phyloP scores from a whole-genome alignment of 2,797 vertebrate species.

The Catharus ustulatus region DNA sequence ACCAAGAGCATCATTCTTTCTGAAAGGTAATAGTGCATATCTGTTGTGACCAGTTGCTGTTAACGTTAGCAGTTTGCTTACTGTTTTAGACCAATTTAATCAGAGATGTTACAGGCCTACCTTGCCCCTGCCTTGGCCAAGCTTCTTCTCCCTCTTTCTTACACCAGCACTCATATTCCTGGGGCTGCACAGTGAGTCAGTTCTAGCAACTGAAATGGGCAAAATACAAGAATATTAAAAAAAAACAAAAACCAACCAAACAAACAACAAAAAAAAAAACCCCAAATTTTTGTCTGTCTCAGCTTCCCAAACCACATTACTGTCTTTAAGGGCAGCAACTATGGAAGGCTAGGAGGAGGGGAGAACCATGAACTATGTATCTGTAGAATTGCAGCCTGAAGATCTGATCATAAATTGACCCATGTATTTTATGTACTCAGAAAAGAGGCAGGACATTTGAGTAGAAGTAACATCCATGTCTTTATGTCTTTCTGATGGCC shows the following conservation, averaged over 20 bases:
- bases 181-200: neutral
- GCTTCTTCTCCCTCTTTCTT: neutral
- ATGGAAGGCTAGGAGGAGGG: neutral
- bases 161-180: neutral
- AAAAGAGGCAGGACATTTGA: neutral
- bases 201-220: neutral
- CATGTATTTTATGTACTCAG: neutral
- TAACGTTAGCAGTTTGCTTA: neutral
- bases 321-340: neutral
- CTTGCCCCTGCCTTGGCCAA: neutral
- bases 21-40: neutral
- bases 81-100: neutral
- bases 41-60: neutral
- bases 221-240: neutral
- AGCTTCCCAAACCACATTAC: neutral
- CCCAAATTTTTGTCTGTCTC: neutral
- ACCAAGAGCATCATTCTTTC: neutral
- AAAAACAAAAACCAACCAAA: no score
- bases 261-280: no score
- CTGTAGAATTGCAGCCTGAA: neutral
- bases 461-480: neutral
- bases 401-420: neutral
- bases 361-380: neutral
- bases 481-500: neutral
- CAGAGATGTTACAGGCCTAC: neutral